Evolutionary conservation across 53 echinoderm and acorn worm species (phyloP).

Genomic region (Luidia sarsii): DNA sequence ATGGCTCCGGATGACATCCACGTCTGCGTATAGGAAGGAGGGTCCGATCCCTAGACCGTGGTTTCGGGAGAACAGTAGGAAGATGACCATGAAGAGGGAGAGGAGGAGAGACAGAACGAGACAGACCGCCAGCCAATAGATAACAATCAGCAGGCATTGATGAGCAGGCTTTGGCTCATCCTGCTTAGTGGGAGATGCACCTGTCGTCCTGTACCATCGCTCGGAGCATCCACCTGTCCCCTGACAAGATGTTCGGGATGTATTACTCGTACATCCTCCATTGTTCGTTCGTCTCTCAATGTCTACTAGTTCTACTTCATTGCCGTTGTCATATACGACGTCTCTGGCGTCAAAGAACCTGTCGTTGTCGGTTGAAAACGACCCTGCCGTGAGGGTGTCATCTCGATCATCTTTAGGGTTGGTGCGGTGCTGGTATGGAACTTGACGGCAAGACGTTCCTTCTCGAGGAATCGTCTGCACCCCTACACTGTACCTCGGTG

Average conservation of each 20-base stretch:
- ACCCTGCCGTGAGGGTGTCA: not conserved
- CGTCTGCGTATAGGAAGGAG: slow-evolving; percentile 8
- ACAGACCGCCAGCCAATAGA: slow-evolving; percentile 4
- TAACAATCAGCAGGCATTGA: slow-evolving; percentile 6
- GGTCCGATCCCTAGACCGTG: slow-evolving; percentile 44
- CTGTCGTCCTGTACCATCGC: too few species aligned
- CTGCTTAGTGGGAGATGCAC: not conserved
- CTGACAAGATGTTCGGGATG: not conserved
- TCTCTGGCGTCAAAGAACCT: not conserved
- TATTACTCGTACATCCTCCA: too few species aligned
- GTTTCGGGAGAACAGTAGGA: slow-evolving; percentile 32
- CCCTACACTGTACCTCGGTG: slow-evolving; percentile 7
- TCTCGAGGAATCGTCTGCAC: not conserved
- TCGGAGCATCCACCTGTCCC: too few species aligned
- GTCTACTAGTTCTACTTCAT: too few species aligned
- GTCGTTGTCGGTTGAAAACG: not conserved
- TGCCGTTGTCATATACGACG: not conserved
- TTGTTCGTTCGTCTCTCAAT: too few species aligned
- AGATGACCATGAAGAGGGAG: slow-evolving; percentile 15
- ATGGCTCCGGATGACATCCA: slow-evolving; percentile 14
- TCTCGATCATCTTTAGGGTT: not conserved
- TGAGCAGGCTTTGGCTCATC: too few species aligned
- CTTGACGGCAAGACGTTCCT: not conserved
- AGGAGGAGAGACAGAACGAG: slow-evolving; percentile 1
- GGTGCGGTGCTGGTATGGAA: too few species aligned